These are phyloP conservation scores for Alauda arvensis DNA, from an alignment of 2,797 vertebrate genomes.

Conservation along the genomic window DNA sequence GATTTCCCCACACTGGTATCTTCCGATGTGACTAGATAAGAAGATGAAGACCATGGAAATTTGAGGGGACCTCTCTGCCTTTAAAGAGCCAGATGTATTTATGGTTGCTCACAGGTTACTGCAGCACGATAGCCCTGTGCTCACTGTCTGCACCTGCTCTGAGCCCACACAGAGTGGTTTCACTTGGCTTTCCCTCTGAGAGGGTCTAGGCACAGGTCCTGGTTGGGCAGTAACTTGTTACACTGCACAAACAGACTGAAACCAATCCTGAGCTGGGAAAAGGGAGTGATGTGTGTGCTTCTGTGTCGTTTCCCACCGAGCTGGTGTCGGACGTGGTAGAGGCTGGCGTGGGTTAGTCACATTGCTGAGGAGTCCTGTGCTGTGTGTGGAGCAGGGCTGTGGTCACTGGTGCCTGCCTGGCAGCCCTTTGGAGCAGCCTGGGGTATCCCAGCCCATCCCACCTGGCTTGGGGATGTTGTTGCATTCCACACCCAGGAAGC, in stretches of 20 bases:
- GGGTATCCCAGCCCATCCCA: background rate
- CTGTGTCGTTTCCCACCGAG: background rate
- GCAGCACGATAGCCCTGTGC: background rate
- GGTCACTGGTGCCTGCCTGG: background rate
- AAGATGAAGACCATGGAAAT: slow-evolving; percentile 52
- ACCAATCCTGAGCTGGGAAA: background rate
- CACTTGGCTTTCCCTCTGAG: background rate
- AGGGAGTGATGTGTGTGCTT: background rate
- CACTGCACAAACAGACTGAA: background rate
- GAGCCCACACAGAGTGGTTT: background rate
- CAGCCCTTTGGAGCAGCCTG: background rate
- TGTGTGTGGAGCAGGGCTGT: background rate
- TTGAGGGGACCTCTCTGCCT: slow-evolving; percentile 12
- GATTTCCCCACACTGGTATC: slow-evolving; percentile 52
- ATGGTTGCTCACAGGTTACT: slow-evolving; percentile 40
- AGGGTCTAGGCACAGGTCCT: background rate
- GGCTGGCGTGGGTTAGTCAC: background rate
- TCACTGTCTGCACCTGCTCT: slow-evolving; percentile 14
- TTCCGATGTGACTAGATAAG: slow-evolving; percentile 54
- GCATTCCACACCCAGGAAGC: accelerated
- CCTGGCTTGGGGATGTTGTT: background rate
- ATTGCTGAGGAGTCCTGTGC: background rate
- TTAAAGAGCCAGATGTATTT: slow-evolving; percentile 24
- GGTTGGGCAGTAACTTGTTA: slow-evolving; percentile 10
- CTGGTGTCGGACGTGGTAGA: background rate